phyloP scores from a whole-genome alignment of 1,140 invertebrate genomes.

The Bombus cullumanus region DNA sequence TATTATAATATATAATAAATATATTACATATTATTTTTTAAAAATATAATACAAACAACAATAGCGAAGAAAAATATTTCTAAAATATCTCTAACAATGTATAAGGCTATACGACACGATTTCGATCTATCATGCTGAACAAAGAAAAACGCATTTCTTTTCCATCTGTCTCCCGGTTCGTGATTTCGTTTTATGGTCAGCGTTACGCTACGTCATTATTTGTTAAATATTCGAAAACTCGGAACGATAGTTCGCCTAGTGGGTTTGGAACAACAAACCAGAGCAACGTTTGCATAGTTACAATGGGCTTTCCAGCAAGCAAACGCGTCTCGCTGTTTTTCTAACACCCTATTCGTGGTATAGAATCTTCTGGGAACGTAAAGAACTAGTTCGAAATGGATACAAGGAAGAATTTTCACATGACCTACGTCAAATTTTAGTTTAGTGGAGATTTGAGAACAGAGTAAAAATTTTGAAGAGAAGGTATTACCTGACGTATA shows the following conservation, averaged over 20 bases:
- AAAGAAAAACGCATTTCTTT: background rate
- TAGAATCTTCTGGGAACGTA: constrained; percentile 31
- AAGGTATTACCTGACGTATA: too few species aligned
- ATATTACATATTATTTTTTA: too few species aligned
- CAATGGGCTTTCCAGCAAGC: constrained; percentile 18
- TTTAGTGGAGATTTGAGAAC: background rate
- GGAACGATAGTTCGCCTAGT: constrained; percentile 30
- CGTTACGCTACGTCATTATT: constrained; percentile 58
- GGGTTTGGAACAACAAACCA: constrained; percentile 62
- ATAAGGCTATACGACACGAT: too few species aligned
- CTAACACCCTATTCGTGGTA: constrained; percentile 52
- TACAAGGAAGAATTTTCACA: constrained; percentile 27
- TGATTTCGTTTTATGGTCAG: constrained; percentile 14
- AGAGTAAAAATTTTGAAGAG: too few species aligned
- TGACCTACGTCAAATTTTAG: background rate
- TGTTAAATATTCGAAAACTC: constrained; percentile 65
- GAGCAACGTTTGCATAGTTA: constrained; percentile 57
- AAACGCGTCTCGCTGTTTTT: constrained; percentile 58
- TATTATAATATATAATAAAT: too few species aligned
- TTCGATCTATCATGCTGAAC: background rate
- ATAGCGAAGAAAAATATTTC: background rate
- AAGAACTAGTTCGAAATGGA: constrained; percentile 3
- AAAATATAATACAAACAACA: background rate
- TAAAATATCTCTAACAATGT: background rate
- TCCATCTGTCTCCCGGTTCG: constrained; percentile 2